Conservation (phyloP, 2,888 invertebrate genomes). For the Eilema griseolum region DNA sequence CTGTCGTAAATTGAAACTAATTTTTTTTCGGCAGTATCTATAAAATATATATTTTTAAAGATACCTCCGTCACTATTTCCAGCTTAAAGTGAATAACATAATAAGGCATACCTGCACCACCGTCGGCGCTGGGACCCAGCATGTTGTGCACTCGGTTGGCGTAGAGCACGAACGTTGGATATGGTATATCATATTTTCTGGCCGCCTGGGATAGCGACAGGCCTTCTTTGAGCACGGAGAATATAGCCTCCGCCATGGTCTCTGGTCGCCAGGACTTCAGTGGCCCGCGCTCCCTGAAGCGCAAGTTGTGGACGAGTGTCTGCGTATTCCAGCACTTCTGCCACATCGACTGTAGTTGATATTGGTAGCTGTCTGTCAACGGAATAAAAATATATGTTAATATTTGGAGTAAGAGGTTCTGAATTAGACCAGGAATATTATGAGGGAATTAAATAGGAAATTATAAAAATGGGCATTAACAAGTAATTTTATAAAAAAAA, state of each 20-base stretch:
- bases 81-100: slow-evolving; percentile 16
- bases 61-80: slow-evolving; percentile 13
- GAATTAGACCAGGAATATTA: background rate
- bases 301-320: slow-evolving; percentile 95
- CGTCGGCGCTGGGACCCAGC: slow-evolving; percentile 96
- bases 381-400: slow-evolving; percentile 64
- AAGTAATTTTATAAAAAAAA: too few relatives aligned
- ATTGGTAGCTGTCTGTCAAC: slow-evolving; percentile 97
- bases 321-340: slow-evolving; percentile 98
- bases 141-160: slow-evolving; percentile 97
- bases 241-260: slow-evolving; percentile 98
- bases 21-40: too few relatives aligned
- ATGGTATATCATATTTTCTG: slow-evolving; percentile 97
- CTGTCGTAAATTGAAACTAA: background rate
- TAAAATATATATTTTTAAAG: background rate
- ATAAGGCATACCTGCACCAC: slow-evolving; percentile 92
- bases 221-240: slow-evolving; percentile 96
- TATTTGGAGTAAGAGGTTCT: slow-evolving; percentile 14
- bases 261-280: slow-evolving; percentile 97
- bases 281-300: slow-evolving; percentile 96
- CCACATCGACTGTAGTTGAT: slow-evolving; percentile 98
- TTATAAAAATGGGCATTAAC: background rate
- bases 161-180: slow-evolving; percentile 97
- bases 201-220: slow-evolving; percentile 96
- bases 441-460: background rate